Conservation (phyloP, 2,888 invertebrate species). For the Tolmerus cingulatus region DNA sequence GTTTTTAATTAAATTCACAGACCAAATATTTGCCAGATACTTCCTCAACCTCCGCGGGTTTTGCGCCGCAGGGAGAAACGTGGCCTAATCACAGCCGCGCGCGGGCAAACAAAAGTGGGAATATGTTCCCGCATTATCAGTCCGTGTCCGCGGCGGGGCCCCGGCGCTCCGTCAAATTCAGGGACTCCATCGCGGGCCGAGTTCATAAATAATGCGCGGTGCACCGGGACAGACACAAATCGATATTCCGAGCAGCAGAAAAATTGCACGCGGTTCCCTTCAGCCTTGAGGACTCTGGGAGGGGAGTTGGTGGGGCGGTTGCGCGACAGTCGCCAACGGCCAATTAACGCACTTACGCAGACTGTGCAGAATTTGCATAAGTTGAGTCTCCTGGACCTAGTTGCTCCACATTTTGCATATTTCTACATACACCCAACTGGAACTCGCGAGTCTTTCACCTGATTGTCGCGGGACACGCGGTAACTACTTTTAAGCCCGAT, state of each 20-base stretch:
- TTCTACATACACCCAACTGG: background rate
- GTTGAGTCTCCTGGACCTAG: background rate
- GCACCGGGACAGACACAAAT: background rate
- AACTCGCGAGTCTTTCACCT: background rate
- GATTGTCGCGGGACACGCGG: background rate
- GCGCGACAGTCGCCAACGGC: background rate
- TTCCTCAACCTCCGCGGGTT: background rate
- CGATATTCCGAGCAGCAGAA: background rate
- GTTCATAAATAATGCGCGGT: background rate
- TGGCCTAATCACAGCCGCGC: background rate
- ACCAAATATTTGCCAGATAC: background rate
- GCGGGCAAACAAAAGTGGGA: background rate
- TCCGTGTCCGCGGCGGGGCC: background rate
- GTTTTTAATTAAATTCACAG: background rate
- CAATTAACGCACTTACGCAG: background rate
- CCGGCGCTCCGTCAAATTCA: background rate
- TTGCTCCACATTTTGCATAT: background rate
- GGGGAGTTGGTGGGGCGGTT: background rate
- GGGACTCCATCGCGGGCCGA: background rate
- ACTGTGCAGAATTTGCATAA: background rate
- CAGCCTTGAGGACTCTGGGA: background rate
- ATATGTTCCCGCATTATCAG: background rate
- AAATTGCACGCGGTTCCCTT: background rate
- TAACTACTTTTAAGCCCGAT: background rate
- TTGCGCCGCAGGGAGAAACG: background rate